Conservation (phyloP, 2,888 invertebrate species). For the Sminthurinus aureus region DNA sequence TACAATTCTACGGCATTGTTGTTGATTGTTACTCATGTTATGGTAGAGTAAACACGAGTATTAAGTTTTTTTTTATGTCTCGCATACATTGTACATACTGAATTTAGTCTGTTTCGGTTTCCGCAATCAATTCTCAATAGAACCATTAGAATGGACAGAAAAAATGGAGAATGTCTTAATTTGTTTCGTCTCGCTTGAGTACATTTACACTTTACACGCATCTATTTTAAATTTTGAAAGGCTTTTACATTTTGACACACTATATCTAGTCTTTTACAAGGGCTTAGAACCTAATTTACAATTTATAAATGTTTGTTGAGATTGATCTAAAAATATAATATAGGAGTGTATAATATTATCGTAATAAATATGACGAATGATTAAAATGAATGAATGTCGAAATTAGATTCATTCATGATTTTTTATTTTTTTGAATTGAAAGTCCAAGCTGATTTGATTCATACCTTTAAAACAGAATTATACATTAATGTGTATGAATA, state of each 20-base stretch:
- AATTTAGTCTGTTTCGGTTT: not conserved
- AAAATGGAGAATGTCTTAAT: not conserved
- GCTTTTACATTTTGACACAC: too few relatives aligned
- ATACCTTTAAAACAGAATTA: too few relatives aligned
- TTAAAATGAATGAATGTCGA: too few relatives aligned
- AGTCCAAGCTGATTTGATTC: too few relatives aligned
- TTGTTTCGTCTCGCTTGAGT: conserved; percentile 28
- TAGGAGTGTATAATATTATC: not conserved
- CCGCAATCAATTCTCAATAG: not conserved
- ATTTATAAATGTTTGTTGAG: not conserved
- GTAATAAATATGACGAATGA: not conserved
- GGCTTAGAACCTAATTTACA: not conserved
- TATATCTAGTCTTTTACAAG: too few relatives aligned
- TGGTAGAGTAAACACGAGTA: conserved; percentile 7
- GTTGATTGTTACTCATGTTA: not conserved
- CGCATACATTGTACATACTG: not conserved
- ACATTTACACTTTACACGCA: not conserved
- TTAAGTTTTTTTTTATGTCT: not conserved
- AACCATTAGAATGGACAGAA: not conserved
- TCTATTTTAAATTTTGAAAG: not conserved
- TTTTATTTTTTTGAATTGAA: too few relatives aligned
- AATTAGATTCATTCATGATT: too few relatives aligned
- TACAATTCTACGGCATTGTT: not conserved
- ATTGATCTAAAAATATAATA: not conserved
- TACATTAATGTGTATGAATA: too few relatives aligned